Percentiles rank a stretch among this genome's conserved stretches.
Conservation (phyloP, 37 sponge, comb jelly and placozoan species). For the Cliona cf. orientalis region DNA sequence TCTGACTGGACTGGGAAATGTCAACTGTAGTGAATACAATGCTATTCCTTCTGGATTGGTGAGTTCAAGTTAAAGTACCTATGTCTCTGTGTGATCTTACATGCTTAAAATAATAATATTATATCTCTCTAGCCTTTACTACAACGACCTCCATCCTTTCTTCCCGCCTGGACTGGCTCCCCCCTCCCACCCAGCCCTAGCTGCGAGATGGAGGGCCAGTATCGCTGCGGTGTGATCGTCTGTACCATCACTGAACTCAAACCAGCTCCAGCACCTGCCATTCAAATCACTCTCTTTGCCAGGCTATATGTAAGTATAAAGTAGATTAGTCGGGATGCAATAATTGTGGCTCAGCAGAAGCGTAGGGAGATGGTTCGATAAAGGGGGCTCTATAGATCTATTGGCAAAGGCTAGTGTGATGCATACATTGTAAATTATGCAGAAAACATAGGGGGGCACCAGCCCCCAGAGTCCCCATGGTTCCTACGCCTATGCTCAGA, state of each 20-base stretch:
- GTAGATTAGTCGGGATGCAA: too few species aligned
- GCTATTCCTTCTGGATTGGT: conserved; percentile 31
- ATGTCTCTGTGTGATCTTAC: background rate
- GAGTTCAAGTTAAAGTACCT: background rate
- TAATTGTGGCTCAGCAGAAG: too few species aligned
- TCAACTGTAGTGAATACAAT: conserved; percentile 37
- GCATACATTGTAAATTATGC: too few species aligned
- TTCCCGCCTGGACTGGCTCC: conserved; percentile 12
- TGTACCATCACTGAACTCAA: conserved; percentile 24
- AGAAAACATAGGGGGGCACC: too few species aligned
- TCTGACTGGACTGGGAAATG: background rate
- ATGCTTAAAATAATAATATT: background rate
- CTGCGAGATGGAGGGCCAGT: conserved; percentile 12
- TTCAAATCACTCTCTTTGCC: conserved; percentile 26
- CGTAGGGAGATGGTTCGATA: too few species aligned
- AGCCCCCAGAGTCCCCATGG: too few species aligned
- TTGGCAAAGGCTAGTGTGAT: too few species aligned
- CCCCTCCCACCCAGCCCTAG: background rate
- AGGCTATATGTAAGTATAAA: conserved; percentile 35
- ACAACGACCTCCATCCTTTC: conserved; percentile 3
- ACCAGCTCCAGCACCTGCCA: conserved; percentile 7
- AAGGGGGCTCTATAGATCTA: too few species aligned
- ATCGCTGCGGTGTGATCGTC: conserved; percentile 22
- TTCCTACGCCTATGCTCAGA: too few species aligned
- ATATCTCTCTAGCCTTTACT: background rate